These are phyloP conservation scores for Thereva unica DNA, from an alignment of 2,888 invertebrate species.

Conservation along the genomic window DNA sequence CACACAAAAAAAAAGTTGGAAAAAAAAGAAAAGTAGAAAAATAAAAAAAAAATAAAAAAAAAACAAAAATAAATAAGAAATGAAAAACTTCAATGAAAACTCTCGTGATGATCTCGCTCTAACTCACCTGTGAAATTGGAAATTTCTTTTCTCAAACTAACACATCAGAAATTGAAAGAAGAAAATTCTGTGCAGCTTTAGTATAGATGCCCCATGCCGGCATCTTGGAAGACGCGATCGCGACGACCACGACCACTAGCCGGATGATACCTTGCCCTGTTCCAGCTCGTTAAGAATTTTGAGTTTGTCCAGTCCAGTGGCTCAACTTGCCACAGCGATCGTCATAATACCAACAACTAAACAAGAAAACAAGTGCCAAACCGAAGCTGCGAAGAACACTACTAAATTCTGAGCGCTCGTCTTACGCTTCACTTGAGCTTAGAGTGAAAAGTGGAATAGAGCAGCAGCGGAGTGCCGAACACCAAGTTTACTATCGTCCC, in stretches of 20 bases:
- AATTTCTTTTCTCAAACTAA: conserved; percentile 36
- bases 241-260: too few relatives aligned
- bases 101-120: conserved; percentile 29
- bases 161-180: conserved; percentile 3
- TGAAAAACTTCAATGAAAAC: too few relatives aligned
- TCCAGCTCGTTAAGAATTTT: conserved; percentile 36
- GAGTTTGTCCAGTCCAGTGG: conserved; percentile 18
- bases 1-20: not conserved
- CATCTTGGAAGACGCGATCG: too few relatives aligned
- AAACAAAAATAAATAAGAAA: conserved; percentile 9
- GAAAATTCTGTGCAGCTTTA: conserved; percentile 14
- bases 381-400: conserved; percentile 11
- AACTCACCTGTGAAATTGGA: conserved; percentile 42
- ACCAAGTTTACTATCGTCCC: too few relatives aligned
- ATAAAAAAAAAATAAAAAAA: conserved; percentile 14
- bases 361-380: conserved; percentile 24
- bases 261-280: conserved; percentile 13
- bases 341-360: conserved; percentile 8
- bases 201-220: too few relatives aligned
- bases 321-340: conserved; percentile 26
- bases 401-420: conserved; percentile 2
- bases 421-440: too few relatives aligned
- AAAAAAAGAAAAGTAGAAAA: not conserved
- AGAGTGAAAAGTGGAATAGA: too few relatives aligned
- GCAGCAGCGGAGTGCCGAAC: too few relatives aligned